A percentile compares a stretch with the other conserved stretches of the same genome.
These are phyloP conservation scores for Scelioninae gen. 2 DNA, from an alignment of 2,888 invertebrate genomes.

Conservation along the genomic window DNA sequence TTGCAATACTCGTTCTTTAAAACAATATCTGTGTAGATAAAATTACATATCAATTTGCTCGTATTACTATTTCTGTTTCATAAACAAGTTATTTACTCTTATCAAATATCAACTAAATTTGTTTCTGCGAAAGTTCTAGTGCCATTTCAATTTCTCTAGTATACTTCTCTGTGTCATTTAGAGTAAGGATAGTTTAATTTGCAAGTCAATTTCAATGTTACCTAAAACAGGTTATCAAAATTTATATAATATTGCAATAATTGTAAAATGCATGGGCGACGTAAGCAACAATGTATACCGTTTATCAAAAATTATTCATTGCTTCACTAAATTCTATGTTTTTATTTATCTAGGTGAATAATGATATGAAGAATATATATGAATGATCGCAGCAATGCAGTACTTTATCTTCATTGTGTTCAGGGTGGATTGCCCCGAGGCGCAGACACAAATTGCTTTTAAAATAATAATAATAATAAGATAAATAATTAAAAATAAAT, in stretches of 20 bases:
- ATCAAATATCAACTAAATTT: neutral
- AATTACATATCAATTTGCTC: no score
- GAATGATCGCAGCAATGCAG: constrained; percentile 13
- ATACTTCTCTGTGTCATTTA: constrained; percentile 1
- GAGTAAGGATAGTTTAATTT: neutral
- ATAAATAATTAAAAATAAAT: constrained; percentile 20
- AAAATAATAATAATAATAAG: no score
- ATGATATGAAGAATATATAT: constrained; percentile 15
- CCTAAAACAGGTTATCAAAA: constrained; percentile 16
- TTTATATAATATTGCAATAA: constrained; percentile 11
- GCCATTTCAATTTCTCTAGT: neutral
- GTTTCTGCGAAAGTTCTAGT: neutral
- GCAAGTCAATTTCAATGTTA: constrained; percentile 10
- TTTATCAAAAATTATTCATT: constrained; percentile 11
- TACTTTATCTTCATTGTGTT: neutral
- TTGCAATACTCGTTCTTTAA: no score
- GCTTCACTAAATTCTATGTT: constrained; percentile 5
- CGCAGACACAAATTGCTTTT: neutral
- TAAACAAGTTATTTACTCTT: no score
- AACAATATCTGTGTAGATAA: no score
- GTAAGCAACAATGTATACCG: neutral
- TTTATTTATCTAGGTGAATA: constrained; percentile 13
- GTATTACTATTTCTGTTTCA: no score
- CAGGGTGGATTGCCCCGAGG: constrained; percentile 5
- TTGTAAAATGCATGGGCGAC: neutral